Conservation (phyloP, 1,140 invertebrate species). For the Drosophila dunni region DNA sequence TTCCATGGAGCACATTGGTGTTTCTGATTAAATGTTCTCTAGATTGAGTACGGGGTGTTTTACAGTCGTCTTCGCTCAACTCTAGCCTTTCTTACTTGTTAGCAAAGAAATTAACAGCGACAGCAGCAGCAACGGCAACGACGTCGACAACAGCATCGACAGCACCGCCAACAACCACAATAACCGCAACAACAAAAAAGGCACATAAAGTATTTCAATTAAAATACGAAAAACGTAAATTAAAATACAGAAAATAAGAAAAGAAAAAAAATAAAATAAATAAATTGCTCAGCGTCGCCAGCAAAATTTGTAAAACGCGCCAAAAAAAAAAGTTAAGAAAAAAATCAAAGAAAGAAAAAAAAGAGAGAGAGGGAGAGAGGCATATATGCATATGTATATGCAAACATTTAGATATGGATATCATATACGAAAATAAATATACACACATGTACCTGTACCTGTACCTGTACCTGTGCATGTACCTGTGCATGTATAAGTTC, state of each 20-base stretch:
- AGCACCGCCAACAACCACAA: slow-evolving; percentile 7
- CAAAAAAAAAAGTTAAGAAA: slow-evolving; percentile 14
- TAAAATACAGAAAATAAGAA: slow-evolving; percentile 26
- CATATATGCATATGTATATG: not conserved
- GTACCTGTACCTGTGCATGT: not conserved
- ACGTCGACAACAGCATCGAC: slow-evolving; percentile 21
- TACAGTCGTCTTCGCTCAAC: too few relatives aligned
- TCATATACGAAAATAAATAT: not conserved
- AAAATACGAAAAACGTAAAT: slow-evolving; percentile 49
- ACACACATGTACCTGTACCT: not conserved
- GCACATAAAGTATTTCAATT: slow-evolving; percentile 70
- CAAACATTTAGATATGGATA: slow-evolving; percentile 9
- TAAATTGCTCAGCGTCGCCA: slow-evolving; percentile 20
- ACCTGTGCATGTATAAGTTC: slow-evolving; percentile 3
- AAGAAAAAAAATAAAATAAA: slow-evolving; percentile 6
- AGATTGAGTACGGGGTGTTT: too few relatives aligned
- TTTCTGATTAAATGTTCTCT: too few relatives aligned
- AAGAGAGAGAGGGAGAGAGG: not conserved
- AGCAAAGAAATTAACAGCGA: slow-evolving; percentile 54
- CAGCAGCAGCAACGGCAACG: slow-evolving; percentile 11
- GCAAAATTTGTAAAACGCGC: slow-evolving; percentile 36
- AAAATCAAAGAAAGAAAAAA: not conserved
- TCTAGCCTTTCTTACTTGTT: too few relatives aligned
- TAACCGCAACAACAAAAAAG: slow-evolving; percentile 28
- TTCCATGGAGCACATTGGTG: too few relatives aligned